phyloP scores from a whole-genome alignment of 2,113 vertebrate species.

The Cygnus buccinator region DNA sequence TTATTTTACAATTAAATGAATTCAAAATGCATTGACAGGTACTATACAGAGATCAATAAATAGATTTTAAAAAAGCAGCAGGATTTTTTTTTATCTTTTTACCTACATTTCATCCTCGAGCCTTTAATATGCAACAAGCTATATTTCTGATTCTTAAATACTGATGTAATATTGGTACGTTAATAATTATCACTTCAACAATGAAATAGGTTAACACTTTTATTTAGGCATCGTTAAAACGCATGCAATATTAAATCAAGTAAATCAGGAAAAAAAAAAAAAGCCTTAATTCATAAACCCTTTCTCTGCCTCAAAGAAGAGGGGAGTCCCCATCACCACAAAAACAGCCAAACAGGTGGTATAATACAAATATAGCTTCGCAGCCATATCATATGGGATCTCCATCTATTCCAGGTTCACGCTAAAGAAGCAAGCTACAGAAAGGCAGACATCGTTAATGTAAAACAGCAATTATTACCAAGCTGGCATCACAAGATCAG shows the following conservation, averaged over 20 bases:
- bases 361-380: background rate
- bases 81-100: background rate
- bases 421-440: background rate
- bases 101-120: background rate
- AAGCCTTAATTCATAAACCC: background rate
- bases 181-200: background rate
- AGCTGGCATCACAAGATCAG: slow-evolving; percentile 21
- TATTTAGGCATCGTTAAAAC: slow-evolving; percentile 7
- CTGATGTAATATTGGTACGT: background rate
- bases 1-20: slow-evolving; percentile 47
- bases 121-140: background rate
- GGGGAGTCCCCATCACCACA: background rate
- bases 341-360: background rate
- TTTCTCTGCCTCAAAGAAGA: background rate
- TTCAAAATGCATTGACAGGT: background rate
- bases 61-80: background rate
- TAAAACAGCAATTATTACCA: slow-evolving; percentile 18
- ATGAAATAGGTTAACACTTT: background rate
- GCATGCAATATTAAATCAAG: slow-evolving; percentile 13
- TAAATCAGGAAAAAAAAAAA: background rate
- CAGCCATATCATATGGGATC: background rate
- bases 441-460: slow-evolving; percentile 8
- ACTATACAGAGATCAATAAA: background rate
- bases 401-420: background rate
- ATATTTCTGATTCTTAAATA: background rate